A percentile compares a stretch with the other conserved stretches of the same genome.
phyloP scores from a whole-genome alignment of 2,888 invertebrate species.

The Thereva unica region DNA sequence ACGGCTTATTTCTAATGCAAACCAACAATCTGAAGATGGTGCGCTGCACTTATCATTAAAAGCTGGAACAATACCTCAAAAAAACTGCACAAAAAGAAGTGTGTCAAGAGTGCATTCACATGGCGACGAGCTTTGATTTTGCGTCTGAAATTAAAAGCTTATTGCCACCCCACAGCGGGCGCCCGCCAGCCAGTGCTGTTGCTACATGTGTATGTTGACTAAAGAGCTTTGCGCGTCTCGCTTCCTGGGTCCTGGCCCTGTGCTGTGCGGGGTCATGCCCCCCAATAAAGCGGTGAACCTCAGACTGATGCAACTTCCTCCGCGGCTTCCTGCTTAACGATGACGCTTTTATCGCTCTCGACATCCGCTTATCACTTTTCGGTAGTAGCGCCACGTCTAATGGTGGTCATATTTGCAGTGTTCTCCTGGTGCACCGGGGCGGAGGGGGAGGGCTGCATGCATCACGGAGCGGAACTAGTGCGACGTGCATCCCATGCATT shows the following conservation, averaged over 20 bases:
- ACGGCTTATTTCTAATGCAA: constrained; percentile 4
- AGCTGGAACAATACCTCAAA: constrained; percentile 22
- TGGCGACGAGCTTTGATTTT: constrained; percentile 28
- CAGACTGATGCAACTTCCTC: constrained; percentile 21
- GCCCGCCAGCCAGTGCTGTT: background rate
- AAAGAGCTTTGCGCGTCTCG: constrained; percentile 17
- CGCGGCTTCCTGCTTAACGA: constrained; percentile 17
- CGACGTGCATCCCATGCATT: no score
- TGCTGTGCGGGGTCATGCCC: background rate
- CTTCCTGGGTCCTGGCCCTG: background rate
- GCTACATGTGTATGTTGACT: background rate
- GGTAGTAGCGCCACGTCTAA: constrained; percentile 19
- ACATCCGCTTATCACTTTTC: constrained; percentile 29
- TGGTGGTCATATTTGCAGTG: background rate
- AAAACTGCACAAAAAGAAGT: background rate
- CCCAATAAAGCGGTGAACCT: background rate
- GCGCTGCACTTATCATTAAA: constrained; percentile 32
- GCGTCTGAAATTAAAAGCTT: constrained; percentile 20
- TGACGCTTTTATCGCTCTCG: constrained; percentile 14
- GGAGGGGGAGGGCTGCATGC: no score
- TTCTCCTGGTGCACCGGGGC: background rate
- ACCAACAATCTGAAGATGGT: constrained; percentile 20
- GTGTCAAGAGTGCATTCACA: constrained; percentile 35
- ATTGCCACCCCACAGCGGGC: background rate
- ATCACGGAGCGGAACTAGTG: no score